phyloP scores from a whole-genome alignment of 2,888 invertebrate genomes.

The Phasia obesa region DNA sequence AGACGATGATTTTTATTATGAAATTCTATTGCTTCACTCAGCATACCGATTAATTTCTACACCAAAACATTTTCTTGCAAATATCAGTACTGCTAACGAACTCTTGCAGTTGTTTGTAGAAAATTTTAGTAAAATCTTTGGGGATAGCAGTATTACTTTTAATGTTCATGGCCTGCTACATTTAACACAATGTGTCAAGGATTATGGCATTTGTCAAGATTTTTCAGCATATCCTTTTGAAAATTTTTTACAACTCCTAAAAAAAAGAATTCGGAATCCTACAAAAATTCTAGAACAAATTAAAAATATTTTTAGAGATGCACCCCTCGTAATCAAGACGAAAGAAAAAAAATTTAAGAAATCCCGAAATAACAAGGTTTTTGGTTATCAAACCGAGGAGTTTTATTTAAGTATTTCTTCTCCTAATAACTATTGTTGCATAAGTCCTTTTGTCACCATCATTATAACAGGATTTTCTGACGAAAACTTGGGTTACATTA shows the following conservation, averaged over 20 bases:
- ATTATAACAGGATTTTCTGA: constrained; percentile 27
- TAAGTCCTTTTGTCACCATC: constrained; percentile 6
- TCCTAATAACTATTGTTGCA: constrained; percentile 13
- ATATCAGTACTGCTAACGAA: constrained; percentile 15
- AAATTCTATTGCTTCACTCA: constrained; percentile 29
- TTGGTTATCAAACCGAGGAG: constrained; percentile 10
- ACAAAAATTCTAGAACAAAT: constrained; percentile 19
- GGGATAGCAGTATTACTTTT: constrained; percentile 15
- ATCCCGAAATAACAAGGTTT: background rate
- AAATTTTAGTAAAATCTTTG: constrained; percentile 28
- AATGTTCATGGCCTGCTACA: constrained; percentile 29
- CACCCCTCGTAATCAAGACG: background rate
- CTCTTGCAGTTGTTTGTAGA: constrained; percentile 17
- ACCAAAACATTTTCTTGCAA: constrained; percentile 24
- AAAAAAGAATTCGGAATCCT: constrained; percentile 15
- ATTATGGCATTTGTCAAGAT: constrained; percentile 2
- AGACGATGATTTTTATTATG: constrained; percentile 37
- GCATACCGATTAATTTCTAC: constrained; percentile 19
- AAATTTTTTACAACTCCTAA: constrained; percentile 13
- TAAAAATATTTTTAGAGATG: background rate
- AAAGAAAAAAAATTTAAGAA: background rate
- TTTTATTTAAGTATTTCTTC: constrained; percentile 17
- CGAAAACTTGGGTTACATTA: background rate
- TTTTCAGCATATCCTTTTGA: constrained; percentile 24
- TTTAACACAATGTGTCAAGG: constrained; percentile 16